These are phyloP conservation scores for Lepus americanus DNA, from an alignment of 2,113 vertebrate species.

Conservation along the genomic window DNA sequence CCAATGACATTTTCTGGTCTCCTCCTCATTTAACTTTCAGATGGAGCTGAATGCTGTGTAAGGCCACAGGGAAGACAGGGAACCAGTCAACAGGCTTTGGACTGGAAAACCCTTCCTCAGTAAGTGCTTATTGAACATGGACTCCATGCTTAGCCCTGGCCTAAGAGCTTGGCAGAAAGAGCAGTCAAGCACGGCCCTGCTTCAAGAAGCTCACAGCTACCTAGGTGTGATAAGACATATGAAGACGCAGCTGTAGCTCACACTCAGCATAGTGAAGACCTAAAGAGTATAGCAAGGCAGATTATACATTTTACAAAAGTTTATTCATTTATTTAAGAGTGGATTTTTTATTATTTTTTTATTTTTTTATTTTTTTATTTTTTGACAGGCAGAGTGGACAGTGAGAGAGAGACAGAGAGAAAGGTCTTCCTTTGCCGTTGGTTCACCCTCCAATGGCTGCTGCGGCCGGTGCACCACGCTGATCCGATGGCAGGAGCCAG, in stretches of 20 bases:
- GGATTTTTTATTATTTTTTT: background rate
- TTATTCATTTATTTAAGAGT: conserved; percentile 32
- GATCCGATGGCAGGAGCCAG: no score
- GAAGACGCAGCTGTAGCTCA: background rate
- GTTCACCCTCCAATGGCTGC: no score
- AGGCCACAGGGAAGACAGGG: conserved; percentile 10
- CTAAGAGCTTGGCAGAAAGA: conserved; percentile 20
- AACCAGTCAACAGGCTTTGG: background rate
- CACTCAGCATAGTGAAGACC: background rate
- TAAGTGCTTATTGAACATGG: conserved; percentile 35
- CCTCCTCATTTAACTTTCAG: background rate
- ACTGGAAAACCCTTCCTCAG: conserved; percentile 41
- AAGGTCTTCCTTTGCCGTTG: no score
- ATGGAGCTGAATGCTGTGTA: conserved; percentile 30
- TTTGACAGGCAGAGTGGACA: no score
- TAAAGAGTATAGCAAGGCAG: background rate
- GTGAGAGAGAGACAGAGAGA: no score
- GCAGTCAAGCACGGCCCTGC: background rate
- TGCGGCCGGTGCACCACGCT: no score
- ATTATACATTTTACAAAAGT: background rate
- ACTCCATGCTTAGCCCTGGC: conserved; percentile 53
- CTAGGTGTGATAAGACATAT: conserved; percentile 3
- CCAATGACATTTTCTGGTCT: background rate
- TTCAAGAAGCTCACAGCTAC: conserved; percentile 5
- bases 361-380: no score